Evolutionary conservation across 2,113 vertebrate species (phyloP).

Genomic region (Platichthys flesus): DNA sequence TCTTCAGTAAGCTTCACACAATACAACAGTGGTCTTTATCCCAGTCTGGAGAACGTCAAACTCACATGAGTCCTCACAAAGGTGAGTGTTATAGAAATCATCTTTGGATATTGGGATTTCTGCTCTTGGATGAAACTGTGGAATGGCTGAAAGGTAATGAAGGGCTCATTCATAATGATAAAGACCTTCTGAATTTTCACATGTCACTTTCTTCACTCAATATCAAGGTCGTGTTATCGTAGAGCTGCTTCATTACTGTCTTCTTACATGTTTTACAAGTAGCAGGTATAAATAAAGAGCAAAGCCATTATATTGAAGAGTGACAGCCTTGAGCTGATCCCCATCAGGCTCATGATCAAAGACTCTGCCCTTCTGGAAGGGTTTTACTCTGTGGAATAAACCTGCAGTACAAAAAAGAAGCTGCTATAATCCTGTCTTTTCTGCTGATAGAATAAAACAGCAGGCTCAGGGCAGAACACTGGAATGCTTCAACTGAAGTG

Average conservation of each 20-base stretch:
- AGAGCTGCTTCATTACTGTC: neutral
- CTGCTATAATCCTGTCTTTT: conserved; percentile 35
- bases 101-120: conserved; percentile 30
- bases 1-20: conserved; percentile 39
- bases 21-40: conserved; percentile 35
- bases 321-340: conserved; percentile 21
- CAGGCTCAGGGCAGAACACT: conserved; percentile 60
- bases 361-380: conserved; percentile 1
- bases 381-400: conserved; percentile 30
- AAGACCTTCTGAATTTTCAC: neutral
- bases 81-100: conserved; percentile 64
- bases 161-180: conserved; percentile 29
- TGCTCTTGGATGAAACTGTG: conserved; percentile 27
- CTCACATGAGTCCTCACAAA: conserved; percentile 60
- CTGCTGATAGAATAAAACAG: conserved; percentile 50
- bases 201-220: neutral
- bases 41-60: conserved; percentile 50
- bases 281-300: conserved; percentile 23
- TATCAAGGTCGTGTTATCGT: conserved; percentile 1
- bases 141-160: conserved; percentile 47
- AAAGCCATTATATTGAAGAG: conserved; percentile 4
- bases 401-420: conserved; percentile 23
- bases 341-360: conserved; percentile 34
- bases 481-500: conserved; percentile 5
- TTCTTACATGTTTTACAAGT: conserved; percentile 12